Evolutionary conservation across 23 tunicate genomes (phyloP).

Genomic region (Styela clava): DNA sequence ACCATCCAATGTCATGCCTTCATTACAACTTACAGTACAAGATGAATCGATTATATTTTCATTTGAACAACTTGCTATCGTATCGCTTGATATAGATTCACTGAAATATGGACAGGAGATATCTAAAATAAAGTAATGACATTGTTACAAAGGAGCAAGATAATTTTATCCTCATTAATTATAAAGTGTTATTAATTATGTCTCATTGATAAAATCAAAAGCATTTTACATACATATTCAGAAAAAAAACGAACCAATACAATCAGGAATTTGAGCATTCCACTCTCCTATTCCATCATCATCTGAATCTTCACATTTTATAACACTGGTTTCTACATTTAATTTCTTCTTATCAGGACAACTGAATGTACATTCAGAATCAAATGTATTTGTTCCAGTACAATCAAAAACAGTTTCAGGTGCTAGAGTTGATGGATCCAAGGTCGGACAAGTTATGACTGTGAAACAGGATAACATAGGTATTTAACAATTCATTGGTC

Average conservation of each 20-base stretch:
- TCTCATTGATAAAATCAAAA: not conserved
- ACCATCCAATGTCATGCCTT: not conserved
- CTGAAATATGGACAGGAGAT: not conserved
- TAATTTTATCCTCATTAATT: no score
- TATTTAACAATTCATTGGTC: no score
- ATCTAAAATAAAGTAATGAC: not conserved
- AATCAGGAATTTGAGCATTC: slow-evolving; percentile 10
- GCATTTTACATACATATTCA: not conserved
- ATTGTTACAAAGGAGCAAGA: no score
- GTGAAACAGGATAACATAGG: not conserved
- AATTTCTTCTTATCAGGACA: not conserved
- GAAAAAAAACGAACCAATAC: not conserved
- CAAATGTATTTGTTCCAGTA: not conserved
- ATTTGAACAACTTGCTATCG: not conserved
- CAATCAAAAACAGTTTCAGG: not conserved
- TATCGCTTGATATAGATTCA: not conserved
- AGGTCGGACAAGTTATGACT: not conserved
- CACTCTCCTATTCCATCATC: not conserved
- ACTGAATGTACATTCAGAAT: slow-evolving; percentile 14
- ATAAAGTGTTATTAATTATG: no score
- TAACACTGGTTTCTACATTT: not conserved
- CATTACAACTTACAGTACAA: slow-evolving; percentile 5
- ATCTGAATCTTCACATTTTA: not conserved
- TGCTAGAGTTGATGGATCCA: not conserved
- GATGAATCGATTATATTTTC: not conserved